Evolutionary conservation across 2,113 vertebrate genomes (phyloP).

Genomic region (Mystacornis crossleyi): DNA sequence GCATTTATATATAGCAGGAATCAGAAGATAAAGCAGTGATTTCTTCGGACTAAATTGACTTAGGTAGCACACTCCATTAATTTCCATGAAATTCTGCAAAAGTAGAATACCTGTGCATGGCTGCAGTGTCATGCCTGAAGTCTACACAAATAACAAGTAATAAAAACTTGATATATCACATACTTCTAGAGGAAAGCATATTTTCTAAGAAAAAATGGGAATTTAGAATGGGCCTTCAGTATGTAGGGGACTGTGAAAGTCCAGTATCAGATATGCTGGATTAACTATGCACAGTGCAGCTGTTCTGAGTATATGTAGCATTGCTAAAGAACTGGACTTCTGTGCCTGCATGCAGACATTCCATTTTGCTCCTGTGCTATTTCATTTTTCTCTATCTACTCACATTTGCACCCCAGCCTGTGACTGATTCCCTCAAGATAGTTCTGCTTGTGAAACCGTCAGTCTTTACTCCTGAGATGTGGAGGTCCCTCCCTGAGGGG

Average conservation of each 20-base stretch:
- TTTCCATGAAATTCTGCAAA: background rate
- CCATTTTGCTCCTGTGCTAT: background rate
- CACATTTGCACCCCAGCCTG: background rate
- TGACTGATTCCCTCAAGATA: background rate
- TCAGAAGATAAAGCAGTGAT: background rate
- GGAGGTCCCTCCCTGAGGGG: too few species aligned
- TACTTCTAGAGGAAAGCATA: background rate
- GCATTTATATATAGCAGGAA: background rate
- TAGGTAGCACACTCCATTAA: background rate
- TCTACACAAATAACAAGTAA: background rate
- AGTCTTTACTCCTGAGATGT: background rate
- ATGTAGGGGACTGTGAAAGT: background rate
- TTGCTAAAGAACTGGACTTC: background rate
- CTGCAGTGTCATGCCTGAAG: background rate
- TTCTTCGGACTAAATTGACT: background rate
- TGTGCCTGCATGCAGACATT: background rate
- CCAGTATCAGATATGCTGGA: background rate
- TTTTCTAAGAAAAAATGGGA: background rate
- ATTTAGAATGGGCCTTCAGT: background rate
- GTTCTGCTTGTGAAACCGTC: background rate
- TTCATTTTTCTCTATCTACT: background rate
- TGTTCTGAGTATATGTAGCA: background rate
- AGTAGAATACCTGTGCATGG: background rate
- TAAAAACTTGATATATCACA: background rate
- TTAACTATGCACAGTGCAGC: background rate